Conservation (phyloP, 2,113 vertebrate genomes). For the Donacobius atricapilla region DNA sequence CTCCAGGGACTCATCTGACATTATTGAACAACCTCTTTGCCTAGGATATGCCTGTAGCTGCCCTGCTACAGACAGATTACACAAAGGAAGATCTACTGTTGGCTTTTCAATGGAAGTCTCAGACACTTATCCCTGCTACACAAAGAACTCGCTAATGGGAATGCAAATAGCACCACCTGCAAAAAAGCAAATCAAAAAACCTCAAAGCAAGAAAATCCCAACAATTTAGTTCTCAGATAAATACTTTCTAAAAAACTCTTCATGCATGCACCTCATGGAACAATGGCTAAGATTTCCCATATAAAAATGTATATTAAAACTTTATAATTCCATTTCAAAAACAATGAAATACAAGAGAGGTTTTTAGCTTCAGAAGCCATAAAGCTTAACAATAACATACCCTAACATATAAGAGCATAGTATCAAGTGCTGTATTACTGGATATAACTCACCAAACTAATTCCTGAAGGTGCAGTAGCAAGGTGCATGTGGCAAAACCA, state of each 20-base stretch:
- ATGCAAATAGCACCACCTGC: slow-evolving; percentile 40
- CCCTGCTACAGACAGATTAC: slow-evolving; percentile 29
- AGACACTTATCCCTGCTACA: not conserved
- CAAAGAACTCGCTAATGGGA: not conserved
- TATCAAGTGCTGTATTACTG: not conserved
- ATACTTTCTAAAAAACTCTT: not conserved
- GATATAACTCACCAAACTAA: not conserved
- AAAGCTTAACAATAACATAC: not conserved
- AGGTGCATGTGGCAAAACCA: not conserved
- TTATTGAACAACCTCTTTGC: slow-evolving; percentile 59
- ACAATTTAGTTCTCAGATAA: not conserved
- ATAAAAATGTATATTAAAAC: slow-evolving; percentile 3
- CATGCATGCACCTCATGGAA: not conserved
- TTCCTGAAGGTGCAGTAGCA: not conserved
- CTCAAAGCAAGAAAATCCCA: not conserved
- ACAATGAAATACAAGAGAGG: not conserved
- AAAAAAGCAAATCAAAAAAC: not conserved
- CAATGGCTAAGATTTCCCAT: not conserved
- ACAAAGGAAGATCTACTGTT: slow-evolving; percentile 53
- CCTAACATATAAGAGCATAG: not conserved
- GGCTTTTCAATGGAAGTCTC: slow-evolving; percentile 19
- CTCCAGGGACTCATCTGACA: slow-evolving; percentile 72
- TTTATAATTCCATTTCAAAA: slow-evolving; percentile 15
- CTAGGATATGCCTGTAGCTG: slow-evolving; percentile 46
- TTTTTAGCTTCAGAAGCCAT: not conserved